Conservation (phyloP, 2,888 invertebrate species). For the Hesperia comma region DNA sequence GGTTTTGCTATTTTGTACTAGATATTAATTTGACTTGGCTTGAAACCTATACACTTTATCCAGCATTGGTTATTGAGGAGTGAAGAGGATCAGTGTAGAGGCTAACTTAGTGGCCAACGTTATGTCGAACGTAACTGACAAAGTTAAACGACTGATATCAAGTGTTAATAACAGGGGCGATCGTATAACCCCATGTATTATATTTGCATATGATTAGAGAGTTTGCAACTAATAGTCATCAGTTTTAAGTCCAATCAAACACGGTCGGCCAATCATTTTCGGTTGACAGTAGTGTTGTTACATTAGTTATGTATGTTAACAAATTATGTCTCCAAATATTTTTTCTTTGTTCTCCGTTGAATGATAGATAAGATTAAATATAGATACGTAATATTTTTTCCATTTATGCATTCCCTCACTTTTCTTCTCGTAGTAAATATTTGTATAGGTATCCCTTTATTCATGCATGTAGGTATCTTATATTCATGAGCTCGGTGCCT, state of each 20-base stretch:
- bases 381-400: background rate
- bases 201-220: too few species aligned
- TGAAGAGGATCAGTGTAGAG: background rate
- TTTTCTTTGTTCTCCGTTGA: background rate
- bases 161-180: too few species aligned
- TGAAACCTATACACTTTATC: background rate
- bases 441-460: slow-evolving; percentile 26
- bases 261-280: too few species aligned
- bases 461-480: slow-evolving; percentile 17
- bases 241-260: too few species aligned
- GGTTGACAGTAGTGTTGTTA: too few species aligned
- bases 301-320: too few species aligned
- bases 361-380: background rate
- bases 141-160: too few species aligned
- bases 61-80: background rate
- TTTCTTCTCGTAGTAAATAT: slow-evolving; percentile 2
- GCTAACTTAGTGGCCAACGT: background rate
- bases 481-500: slow-evolving; percentile 35
- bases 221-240: too few species aligned
- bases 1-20: slow-evolving; percentile 22
- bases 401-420: background rate
- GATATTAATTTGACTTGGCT: slow-evolving; percentile 13
- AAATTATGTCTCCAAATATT: too few species aligned
- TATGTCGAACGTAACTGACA: too few species aligned
- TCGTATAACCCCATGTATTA: too few species aligned